phyloP scores from a whole-genome alignment of 2,113 vertebrate species.

The Genyomyrus donnyi region DNA sequence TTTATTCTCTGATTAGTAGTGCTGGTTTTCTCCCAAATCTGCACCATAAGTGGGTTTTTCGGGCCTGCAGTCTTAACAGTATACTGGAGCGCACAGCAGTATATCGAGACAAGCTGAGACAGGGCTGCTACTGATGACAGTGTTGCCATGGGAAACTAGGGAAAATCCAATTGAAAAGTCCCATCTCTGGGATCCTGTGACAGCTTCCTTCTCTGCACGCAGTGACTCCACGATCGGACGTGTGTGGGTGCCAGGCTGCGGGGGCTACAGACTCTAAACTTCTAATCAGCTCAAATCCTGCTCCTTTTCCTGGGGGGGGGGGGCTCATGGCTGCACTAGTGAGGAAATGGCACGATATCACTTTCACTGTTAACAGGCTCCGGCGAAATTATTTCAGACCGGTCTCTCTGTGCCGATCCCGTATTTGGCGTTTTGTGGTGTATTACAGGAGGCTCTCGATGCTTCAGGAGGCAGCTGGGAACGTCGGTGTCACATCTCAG shows the following conservation, averaged over 20 bases:
- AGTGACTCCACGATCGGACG: neutral
- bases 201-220: constrained; percentile 4
- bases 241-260: neutral
- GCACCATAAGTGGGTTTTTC: neutral
- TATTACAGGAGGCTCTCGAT: neutral
- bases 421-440: neutral
- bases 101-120: neutral
- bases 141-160: neutral
- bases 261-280: neutral
- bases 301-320: neutral
- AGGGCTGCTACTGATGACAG: neutral
- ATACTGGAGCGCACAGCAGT: neutral
- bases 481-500: neutral
- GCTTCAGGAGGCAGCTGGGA: neutral
- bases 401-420: neutral
- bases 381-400: neutral
- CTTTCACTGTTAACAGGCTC: neutral
- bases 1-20: neutral
- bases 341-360: neutral
- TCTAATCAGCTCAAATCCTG: constrained; percentile 15
- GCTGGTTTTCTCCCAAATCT: neutral
- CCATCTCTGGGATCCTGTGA: neutral
- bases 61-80: neutral
- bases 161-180: neutral
- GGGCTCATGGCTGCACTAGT: neutral